Percentiles rank a stretch among this genome's conserved stretches.
These are phyloP conservation scores for Myxocyprinus asiaticus DNA, from an alignment of 2,113 vertebrate genomes.

Conservation along the genomic window DNA sequence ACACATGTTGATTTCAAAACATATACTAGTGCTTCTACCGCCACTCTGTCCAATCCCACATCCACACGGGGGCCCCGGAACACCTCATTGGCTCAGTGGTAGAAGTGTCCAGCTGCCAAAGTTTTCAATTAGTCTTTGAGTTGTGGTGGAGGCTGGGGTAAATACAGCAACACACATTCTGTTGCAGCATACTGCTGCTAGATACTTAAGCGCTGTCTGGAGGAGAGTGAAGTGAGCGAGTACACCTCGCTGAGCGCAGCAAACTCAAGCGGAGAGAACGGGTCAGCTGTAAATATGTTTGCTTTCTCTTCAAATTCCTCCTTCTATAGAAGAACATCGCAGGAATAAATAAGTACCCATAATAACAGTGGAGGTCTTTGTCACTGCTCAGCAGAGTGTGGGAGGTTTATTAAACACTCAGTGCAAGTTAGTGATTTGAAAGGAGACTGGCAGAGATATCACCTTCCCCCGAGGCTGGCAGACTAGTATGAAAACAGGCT, in stretches of 20 bases:
- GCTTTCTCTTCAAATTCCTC: neutral
- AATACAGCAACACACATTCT: neutral
- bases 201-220: slow-evolving; percentile 14
- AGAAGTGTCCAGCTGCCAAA: slow-evolving; percentile 4
- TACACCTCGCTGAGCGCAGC: slow-evolving; percentile 17
- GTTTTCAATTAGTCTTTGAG: neutral
- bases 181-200: slow-evolving; percentile 2
- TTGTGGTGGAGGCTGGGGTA: neutral
- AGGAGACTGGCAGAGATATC: slow-evolving; percentile 20
- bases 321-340: slow-evolving; percentile 12
- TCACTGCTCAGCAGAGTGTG: slow-evolving; percentile 46
- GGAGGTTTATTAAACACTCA: slow-evolving; percentile 39
- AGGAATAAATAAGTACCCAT: slow-evolving; percentile 46
- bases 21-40: neutral
- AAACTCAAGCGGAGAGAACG: neutral
- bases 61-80: neutral
- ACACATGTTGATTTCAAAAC: slow-evolving; percentile 36
- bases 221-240: slow-evolving; percentile 3
- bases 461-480: slow-evolving; percentile 44
- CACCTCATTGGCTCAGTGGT: slow-evolving; percentile 30
- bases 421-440: slow-evolving; percentile 20
- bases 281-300: neutral
- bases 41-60: neutral
- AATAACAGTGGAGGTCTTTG: slow-evolving; percentile 57
- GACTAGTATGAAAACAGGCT: slow-evolving; percentile 40